Base-by-base conservation (phyloP, 2,113 vertebrate genomes). In the Halichoerus grypus region DNA sequence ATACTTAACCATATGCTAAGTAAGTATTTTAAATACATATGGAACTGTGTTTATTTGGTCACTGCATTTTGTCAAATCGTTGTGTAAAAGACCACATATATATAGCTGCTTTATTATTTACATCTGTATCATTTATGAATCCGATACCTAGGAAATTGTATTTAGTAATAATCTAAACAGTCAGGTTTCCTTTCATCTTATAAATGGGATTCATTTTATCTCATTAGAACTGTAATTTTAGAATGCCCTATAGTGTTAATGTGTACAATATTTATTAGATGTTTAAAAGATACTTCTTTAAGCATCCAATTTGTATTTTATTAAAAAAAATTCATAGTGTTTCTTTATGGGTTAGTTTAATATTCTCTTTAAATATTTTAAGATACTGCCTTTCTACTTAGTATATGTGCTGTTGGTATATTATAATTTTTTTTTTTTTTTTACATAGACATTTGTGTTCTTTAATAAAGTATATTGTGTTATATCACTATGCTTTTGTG, bases 381-480 rank as follows among this genome's bases (percentile, higher is more conserved):
- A 97, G 39, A 77, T 39, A 71, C 31, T 96, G 39, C 10, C 46
- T 72, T 97, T 24, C 46, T 97, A 89, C 97, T 91, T 88, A 82
- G 95, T 82, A 87, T 90, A 88, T 97, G 91, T 97, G 36, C 49
- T 84, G 21, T 65, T 96, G 51, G 28, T 88, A 82, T 93, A 71
- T 72, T 74, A 93, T 72, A 71, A 94, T 72, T 82, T 94, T 97
- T 97, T 92, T 95, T 31, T 92, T 94, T 97, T 97, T 93, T 85
- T 95, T 96, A 97, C 12, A 86, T 67, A 92, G 18, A 76, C 46
- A 96, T 85, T 71, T 96, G 86, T 94, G 85, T 94, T 95, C 31
- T 82, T 96, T 94, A 98, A 98, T 98, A 97, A 98, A 98, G 46
- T 94, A 92, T 88, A 55, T 93, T 97, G 89, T 96, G 26, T 74